Conservation (phyloP, 1,140 invertebrate species). For the Leguminivora glycinivorella region DNA sequence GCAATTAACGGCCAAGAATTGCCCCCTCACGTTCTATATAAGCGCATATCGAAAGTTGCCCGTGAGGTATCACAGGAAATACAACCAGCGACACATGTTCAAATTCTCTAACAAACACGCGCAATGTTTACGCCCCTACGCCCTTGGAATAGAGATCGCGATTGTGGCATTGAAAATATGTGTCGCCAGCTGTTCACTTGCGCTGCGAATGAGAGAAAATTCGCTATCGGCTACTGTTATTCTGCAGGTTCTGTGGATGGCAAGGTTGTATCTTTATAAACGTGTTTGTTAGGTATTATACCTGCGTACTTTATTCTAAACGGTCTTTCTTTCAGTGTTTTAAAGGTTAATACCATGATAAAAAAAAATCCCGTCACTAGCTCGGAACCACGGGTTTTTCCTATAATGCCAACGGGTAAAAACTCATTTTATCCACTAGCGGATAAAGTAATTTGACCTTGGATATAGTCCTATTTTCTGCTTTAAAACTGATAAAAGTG, state of each 20-base stretch:
- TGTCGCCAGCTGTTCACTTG: neutral
- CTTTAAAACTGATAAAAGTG: too few species aligned
- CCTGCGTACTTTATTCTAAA: too few species aligned
- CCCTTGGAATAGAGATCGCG: neutral
- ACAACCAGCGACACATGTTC: neutral
- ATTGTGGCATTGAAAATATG: constrained; percentile 4
- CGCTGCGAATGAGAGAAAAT: constrained; percentile 5
- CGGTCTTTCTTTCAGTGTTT: too few species aligned
- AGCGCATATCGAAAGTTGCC: constrained; percentile 11
- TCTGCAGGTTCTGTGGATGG: neutral
- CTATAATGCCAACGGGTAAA: too few species aligned
- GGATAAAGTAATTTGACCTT: too few species aligned
- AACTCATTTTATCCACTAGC: too few species aligned
- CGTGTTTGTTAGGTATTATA: neutral
- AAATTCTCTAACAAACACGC: neutral
- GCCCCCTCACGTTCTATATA: neutral
- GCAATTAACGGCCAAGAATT: neutral
- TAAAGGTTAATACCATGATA: too few species aligned
- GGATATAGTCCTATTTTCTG: too few species aligned
- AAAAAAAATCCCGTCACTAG: too few species aligned
- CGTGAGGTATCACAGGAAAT: constrained; percentile 12
- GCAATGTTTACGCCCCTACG: neutral
- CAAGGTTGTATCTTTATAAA: neutral
- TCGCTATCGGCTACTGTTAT: constrained; percentile 14
- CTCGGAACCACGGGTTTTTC: too few species aligned